Percentiles rank a stretch among this genome's conserved stretches.
Conservation (phyloP, 2,797 vertebrate genomes). For the Arremon aurantiirostris region DNA sequence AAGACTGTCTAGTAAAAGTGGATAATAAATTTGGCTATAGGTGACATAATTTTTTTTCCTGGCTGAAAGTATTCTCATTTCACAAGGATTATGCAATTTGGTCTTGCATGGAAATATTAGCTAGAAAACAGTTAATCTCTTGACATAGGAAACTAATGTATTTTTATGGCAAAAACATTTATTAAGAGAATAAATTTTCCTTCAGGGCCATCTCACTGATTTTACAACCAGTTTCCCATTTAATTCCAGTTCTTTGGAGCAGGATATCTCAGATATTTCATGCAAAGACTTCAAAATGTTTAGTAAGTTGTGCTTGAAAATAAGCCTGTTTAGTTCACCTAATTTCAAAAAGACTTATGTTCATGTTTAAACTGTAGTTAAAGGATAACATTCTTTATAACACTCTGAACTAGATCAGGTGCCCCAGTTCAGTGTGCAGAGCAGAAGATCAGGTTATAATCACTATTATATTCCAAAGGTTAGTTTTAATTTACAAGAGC, state of each 20-base stretch:
- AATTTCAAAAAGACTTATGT: not conserved
- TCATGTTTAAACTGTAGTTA: conserved; percentile 6
- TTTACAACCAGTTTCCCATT: conserved; percentile 35
- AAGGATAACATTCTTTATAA: not conserved
- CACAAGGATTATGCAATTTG: not conserved
- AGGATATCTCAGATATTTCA: not conserved
- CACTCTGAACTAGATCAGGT: not conserved
- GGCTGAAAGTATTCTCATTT: not conserved
- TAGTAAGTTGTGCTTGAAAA: conserved; percentile 20
- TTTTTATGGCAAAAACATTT: not conserved
- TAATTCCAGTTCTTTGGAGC: conserved; percentile 11
- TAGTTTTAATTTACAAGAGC: conserved; percentile 46
- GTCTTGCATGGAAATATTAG: not conserved
- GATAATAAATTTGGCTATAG: not conserved
- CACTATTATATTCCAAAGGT: conserved; percentile 27
- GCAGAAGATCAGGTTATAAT: conserved; percentile 8
- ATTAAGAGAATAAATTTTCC: not conserved
- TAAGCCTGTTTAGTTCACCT: not conserved
- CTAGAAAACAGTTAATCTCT: not conserved
- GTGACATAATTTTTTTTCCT: not conserved
- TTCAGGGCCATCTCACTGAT: not conserved
- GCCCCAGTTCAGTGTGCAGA: not conserved
- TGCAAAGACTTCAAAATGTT: conserved; percentile 1
- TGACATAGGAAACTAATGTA: not conserved
- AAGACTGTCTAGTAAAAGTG: not conserved